phyloP scores from a whole-genome alignment of 2,113 vertebrate species.

The Tragelaphus strepsiceros region DNA sequence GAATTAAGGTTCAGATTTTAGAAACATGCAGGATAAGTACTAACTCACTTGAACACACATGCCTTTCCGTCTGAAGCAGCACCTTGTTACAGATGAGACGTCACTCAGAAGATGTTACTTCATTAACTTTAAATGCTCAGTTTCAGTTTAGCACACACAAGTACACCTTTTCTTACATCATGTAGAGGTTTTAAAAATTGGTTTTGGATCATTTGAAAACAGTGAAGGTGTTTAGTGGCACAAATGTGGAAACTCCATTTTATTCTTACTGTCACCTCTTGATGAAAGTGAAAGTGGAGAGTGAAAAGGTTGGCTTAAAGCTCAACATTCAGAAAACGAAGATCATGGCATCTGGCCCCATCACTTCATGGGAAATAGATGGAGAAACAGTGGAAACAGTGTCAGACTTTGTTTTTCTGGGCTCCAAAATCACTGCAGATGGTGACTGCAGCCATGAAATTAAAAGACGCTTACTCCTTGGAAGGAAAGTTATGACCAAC shows the following conservation, averaged over 20 bases:
- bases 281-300: too few relatives aligned
- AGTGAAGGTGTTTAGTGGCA: neutral
- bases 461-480: too few relatives aligned
- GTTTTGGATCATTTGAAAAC: neutral
- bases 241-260: neutral
- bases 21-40: neutral
- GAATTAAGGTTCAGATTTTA: constrained; percentile 14
- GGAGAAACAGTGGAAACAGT: too few relatives aligned
- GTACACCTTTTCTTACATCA: neutral
- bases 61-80: neutral
- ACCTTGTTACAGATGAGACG: neutral
- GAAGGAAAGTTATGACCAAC: too few relatives aligned
- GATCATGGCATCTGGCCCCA: too few relatives aligned
- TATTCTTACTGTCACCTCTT: neutral
- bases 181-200: neutral
- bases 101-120: neutral
- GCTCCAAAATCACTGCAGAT: too few relatives aligned
- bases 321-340: too few relatives aligned
- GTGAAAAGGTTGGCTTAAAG: too few relatives aligned
- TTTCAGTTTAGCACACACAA: neutral
- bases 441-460: too few relatives aligned
- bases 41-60: neutral
- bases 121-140: neutral
- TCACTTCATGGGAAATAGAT: too few relatives aligned
- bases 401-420: too few relatives aligned